Evolutionary conservation across 2,797 vertebrate species (phyloP).

Genomic region (Diceros bicornis): DNA sequence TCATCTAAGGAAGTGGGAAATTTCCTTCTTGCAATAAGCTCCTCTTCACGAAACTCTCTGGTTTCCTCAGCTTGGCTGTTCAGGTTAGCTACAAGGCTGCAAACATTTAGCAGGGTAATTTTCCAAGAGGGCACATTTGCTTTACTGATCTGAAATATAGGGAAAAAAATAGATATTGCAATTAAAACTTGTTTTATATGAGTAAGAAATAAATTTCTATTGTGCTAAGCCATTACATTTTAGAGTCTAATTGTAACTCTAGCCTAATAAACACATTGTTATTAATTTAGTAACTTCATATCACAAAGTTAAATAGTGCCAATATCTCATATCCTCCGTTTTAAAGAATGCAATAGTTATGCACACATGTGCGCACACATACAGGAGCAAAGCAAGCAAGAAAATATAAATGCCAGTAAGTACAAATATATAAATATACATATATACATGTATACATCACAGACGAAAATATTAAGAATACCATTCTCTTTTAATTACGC

Average conservation of each 20-base stretch:
- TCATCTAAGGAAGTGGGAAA: conserved; percentile 88
- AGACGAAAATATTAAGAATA: conserved; percentile 28
- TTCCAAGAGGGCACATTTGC: conserved; percentile 95
- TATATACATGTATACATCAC: neutral
- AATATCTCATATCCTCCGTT: neutral
- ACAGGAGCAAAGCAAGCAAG: neutral
- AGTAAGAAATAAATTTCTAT: conserved; percentile 35
- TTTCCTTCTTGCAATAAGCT: conserved; percentile 89
- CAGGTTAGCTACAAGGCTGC: conserved; percentile 91
- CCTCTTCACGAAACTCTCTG: conserved; percentile 90
- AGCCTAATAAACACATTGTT: neutral
- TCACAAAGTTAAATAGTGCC: neutral
- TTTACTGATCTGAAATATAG: conserved; percentile 91
- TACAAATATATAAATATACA: neutral
- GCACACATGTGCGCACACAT: neutral
- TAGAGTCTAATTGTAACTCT: neutral
- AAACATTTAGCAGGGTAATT: conserved; percentile 93
- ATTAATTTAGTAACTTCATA: conserved; percentile 1
- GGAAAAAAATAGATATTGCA: neutral
- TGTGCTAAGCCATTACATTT: neutral
- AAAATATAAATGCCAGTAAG: neutral
- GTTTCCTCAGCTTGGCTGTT: conserved; percentile 89
- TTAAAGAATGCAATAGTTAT: neutral
- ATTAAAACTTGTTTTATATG: conserved; percentile 45
- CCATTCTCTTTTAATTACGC: neutral